Base-by-base conservation (phyloP, 30 jellyfish, hydroid and myxozoan species). In the Hydra vulgaris region DNA sequence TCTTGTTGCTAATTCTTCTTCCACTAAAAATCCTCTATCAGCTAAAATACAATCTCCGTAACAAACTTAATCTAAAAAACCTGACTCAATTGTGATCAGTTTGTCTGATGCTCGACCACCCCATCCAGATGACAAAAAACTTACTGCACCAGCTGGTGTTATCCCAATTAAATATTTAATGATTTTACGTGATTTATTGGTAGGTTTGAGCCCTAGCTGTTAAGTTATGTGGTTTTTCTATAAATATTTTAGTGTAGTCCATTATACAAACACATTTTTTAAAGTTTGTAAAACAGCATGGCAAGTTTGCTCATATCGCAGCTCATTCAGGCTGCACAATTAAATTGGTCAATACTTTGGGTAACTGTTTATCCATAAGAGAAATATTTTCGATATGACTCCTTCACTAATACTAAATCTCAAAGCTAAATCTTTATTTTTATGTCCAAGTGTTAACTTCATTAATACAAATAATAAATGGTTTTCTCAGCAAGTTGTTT, bases 81-180 rank as follows among this genome's bases (percentile, higher is more conserved):
- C 90, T 18, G 76, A 76, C 26, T 83, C 56, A 19, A 27, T 71
- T 19, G 84, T 83, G 25, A 87, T 87, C 26, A 81, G 81, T 53
- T 83, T 88, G 84, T 88, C 96, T 7, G 91, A 77, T 0, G 61
- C 91, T 18, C 87, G 24, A 7, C 96, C 96, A 26, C 95, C 87
- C 95, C 96, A 88, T 8, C 90, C 96, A 21, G 27, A 17, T 0
- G 96, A 88, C 7, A 83, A 21, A 79, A 83, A 88, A 25, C 27
- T 71, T 0, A 88, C 87, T 21, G 89, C 95, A 18, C 96, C 95
- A 0, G 87, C 80, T 12, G 94, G 96, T 56, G 80, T 26, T 72
- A 78, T 72, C 15, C 85, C 94, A 25, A 87, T 71, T 16, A 87
- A 72, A 79, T 76, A 82, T 86, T 87, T 87, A 21, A 77, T 76